Base-by-base conservation (phyloP, 2,797 vertebrate species). In the Argyrosomus regius region DNA sequence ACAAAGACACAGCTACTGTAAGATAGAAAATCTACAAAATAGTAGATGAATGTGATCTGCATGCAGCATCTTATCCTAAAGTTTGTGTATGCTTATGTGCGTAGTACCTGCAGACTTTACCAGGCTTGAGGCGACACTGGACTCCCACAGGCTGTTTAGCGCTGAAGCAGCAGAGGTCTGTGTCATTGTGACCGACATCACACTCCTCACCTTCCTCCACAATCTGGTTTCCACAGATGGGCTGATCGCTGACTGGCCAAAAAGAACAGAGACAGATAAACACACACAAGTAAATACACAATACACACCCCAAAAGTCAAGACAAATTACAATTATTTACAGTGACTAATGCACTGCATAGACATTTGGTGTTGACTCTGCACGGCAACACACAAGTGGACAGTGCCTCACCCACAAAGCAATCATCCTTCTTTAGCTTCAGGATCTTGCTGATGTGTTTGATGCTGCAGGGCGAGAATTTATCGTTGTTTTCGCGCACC, bases 181-280 rank as follows among this genome's bases (percentile, higher is more conserved):
- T 65, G 31, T 88, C 83, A 0, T 93, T 83, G 62, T 92, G 91
- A 13, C 96, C 96, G 0, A 96, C 87, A 3, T 97, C 96, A n/a
- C 96, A 97, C 81, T 96, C 94, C 83, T 97, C 96, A 17, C 85
- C 95, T 2, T 93, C 80, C 82, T 97, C 96, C 14, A 96, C 87
- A 0, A 97, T 96, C 24, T 80, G 94, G 90, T 97, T 97, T 63
- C 96, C 96, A 88, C 96, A 97, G 81, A 96, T 96, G 74, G 96
- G 96, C 71, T 92, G 93, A 73, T 95, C 92, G n/a, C 92, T 96
- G 69, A 93, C 96, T 97, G 89, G n/a, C 6, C 43, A 77, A 39
- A 71, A 53, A 48, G 39, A 74, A 60, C 9, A 84, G 1, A 86
- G 18, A 50, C 59, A 69, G 50, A 80, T 59, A 85, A 80, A 88